Evolutionary conservation across 2,113 vertebrate species (phyloP).

Genomic region (Acrocephalus kingi): DNA sequence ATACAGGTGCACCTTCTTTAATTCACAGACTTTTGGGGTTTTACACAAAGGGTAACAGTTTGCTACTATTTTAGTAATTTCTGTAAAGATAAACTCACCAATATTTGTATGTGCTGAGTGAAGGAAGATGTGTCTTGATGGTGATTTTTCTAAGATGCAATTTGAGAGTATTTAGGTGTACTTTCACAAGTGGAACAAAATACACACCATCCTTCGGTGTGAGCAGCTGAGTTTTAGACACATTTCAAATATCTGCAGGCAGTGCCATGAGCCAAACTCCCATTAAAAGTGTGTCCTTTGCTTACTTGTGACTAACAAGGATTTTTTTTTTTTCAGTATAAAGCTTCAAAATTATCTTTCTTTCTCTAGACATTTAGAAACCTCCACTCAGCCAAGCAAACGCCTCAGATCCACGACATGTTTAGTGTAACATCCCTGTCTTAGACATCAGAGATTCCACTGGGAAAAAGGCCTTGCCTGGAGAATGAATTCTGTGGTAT

Average conservation of each 20-base stretch:
- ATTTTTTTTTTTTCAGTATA: neutral
- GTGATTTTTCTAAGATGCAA: fast-evolving
- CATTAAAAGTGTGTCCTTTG: neutral
- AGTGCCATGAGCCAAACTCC: neutral
- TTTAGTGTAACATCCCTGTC: neutral
- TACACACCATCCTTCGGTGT: neutral
- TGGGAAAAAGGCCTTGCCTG: neutral
- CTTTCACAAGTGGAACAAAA: neutral
- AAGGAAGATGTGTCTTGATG: neutral
- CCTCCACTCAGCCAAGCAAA: neutral
- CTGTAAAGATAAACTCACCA: neutral
- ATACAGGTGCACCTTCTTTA: neutral
- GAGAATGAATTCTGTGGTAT: neutral
- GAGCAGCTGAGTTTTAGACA: neutral
- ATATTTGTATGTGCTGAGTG: neutral
- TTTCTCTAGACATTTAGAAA: neutral
- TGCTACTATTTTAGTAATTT: neutral
- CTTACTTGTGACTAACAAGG: neutral
- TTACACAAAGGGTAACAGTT: neutral
- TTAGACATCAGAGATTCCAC: neutral
- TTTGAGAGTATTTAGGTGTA: neutral
- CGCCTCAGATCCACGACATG: neutral
- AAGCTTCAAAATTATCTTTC: neutral
- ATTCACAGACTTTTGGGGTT: neutral
- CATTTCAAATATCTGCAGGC: neutral